Percentiles rank a stretch among this genome's conserved stretches.
phyloP scores from a whole-genome alignment of 2,888 invertebrate species.

The Ganaspis brasiliensis region DNA sequence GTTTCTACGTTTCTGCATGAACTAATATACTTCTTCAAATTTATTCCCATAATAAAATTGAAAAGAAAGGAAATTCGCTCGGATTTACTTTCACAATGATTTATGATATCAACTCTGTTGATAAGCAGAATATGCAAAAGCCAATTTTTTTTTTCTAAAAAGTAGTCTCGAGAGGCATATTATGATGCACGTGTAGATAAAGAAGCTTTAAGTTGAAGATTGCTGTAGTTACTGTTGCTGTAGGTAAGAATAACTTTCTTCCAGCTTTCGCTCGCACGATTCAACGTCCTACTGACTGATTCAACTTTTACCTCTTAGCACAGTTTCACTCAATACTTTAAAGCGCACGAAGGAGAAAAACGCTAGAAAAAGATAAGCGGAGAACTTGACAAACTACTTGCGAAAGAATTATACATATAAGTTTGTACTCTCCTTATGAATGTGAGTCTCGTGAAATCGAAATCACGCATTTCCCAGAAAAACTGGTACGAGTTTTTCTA shows the following conservation, averaged over 20 bases:
- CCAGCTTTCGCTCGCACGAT: slow-evolving; percentile 66
- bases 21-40: no score
- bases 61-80: slow-evolving; percentile 21
- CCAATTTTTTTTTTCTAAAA: neutral
- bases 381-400: slow-evolving; percentile 44
- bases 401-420: neutral
- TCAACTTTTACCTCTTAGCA: slow-evolving; percentile 79
- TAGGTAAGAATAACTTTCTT: slow-evolving; percentile 62
- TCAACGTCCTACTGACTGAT: slow-evolving; percentile 77
- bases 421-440: slow-evolving; percentile 3
- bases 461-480: slow-evolving; percentile 7
- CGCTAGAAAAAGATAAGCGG: slow-evolving; percentile 12
- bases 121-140: slow-evolving; percentile 25
- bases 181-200: slow-evolving; percentile 42
- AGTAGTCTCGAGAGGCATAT: slow-evolving; percentile 50
- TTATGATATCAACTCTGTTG: neutral
- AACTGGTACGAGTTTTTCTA: neutral
- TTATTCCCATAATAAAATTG: no score
- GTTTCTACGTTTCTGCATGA: no score
- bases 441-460: slow-evolving; percentile 46
- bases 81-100: slow-evolving; percentile 26
- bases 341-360: slow-evolving; percentile 30
- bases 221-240: neutral
- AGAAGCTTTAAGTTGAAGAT: neutral
- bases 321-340: slow-evolving; percentile 72